Conservation (phyloP, 2,888 invertebrate species). For the Amphipyra berbera region DNA sequence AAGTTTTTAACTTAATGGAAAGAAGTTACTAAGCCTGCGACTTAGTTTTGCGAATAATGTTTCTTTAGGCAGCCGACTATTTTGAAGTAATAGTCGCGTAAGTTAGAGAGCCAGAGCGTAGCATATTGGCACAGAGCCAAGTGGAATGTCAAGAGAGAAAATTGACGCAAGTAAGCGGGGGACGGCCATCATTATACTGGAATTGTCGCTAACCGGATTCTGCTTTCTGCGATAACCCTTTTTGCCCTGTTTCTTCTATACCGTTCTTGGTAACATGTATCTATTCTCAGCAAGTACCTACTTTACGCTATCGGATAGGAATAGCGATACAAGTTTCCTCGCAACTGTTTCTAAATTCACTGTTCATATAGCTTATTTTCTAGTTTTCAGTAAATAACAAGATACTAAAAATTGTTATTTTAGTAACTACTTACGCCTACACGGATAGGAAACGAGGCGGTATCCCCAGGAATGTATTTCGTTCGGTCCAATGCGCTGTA, state of each 20-base stretch:
- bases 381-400: neutral
- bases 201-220: slow-evolving; percentile 42
- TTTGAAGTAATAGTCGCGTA: slow-evolving; percentile 40
- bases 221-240: slow-evolving; percentile 33
- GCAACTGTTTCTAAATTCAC: neutral
- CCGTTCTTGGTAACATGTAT: neutral
- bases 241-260: slow-evolving; percentile 20
- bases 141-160: slow-evolving; percentile 54
- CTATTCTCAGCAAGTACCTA: neutral
- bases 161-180: slow-evolving; percentile 52
- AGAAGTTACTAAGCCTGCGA: slow-evolving; percentile 6
- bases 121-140: slow-evolving; percentile 52
- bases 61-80: slow-evolving; percentile 29
- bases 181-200: slow-evolving; percentile 46
- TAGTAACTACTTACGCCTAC: too few relatives aligned
- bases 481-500: slow-evolving; percentile 58
- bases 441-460: slow-evolving; percentile 52
- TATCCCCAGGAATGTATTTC: slow-evolving; percentile 47
- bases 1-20: slow-evolving; percentile 38
- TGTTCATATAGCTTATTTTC: neutral
- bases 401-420: neutral
- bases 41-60: slow-evolving; percentile 26
- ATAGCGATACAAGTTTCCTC: too few relatives aligned
- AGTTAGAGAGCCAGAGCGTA: slow-evolving; percentile 39
- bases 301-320: neutral